A percentile compares a stretch with the other conserved stretches of the same genome.
Evolutionary conservation across 2,797 vertebrate genomes (phyloP).

Genomic region (Glossophaga mutica): DNA sequence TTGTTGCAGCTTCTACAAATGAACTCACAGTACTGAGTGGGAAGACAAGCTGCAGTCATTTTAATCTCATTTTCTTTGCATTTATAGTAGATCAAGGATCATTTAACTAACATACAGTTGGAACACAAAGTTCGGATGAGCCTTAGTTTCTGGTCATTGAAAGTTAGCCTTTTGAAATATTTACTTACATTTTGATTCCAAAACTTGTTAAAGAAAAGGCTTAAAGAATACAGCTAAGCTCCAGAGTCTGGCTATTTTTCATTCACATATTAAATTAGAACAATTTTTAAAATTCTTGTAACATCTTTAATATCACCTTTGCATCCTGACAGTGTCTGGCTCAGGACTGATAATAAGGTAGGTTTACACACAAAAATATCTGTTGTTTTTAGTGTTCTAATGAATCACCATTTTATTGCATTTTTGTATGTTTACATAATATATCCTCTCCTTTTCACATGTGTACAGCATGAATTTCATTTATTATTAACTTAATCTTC

Average conservation of each 20-base stretch:
- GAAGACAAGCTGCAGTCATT: background rate
- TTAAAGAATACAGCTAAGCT: background rate
- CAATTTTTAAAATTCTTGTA: background rate
- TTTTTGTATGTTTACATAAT: background rate
- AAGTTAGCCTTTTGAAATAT: conserved; percentile 39
- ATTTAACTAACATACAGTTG: conserved; percentile 42
- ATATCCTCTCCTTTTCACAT: conserved; percentile 21
- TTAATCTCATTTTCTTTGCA: conserved; percentile 37
- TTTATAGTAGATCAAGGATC: conserved; percentile 38
- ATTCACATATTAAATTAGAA: conserved; percentile 11
- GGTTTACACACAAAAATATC: background rate
- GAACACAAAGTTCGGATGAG: conserved; percentile 45
- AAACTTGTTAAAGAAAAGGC: conserved; percentile 25
- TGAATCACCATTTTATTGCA: background rate
- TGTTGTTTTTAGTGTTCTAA: background rate
- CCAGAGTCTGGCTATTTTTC: background rate
- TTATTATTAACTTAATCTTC: conserved; percentile 35
- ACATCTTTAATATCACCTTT: conserved; percentile 22
- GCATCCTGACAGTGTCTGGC: background rate
- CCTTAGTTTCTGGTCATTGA: conserved; percentile 30
- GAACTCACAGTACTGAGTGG: background rate
- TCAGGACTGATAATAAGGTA: background rate
- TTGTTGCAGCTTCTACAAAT: background rate
- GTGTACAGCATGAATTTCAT: background rate
- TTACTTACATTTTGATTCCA: conserved; percentile 39